Base-by-base conservation (phyloP, 2,888 invertebrate genomes). In the Gisinianus flammeolus region DNA sequence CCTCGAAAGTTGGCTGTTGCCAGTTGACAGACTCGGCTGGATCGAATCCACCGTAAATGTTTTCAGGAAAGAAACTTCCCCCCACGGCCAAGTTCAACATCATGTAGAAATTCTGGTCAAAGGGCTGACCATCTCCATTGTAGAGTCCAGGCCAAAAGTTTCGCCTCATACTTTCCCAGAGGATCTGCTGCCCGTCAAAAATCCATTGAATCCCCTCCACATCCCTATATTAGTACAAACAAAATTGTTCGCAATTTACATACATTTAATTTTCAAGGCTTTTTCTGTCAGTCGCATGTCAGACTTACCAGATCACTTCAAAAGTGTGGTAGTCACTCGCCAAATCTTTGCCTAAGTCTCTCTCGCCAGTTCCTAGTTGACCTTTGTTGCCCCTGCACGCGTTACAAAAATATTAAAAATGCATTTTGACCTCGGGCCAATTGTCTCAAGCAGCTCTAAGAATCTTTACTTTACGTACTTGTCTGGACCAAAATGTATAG, bases 61-160 rank as follows among this genome's bases (percentile, higher is more conserved):
- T n/a, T 31, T 58, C 70, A 0, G 75, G 77, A 31, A 81, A 81
- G 75, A 81, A 81, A 12, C 52, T 79, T 35, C 81, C 81, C n/a
- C 81, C 81, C 19, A 81, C 81, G 35, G 81, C 81, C 31, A 81
- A 67, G 30, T 81, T 81, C 2, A 81, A 22, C 8, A 81, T 79
- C 31, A 79, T 30, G 69, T 66, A 77, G 31, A 79, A 81, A 33
- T 62, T 67, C 30, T 56, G 54, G 68, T 81, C 79, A 67, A 79
- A 81, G 0, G 81, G 81, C 66, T 75, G 66, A 33, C 78, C 79
- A 72, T 78, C 73, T 6, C 3, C 16, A 52, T 26, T 76, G 70
- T 81, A 81, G 16, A 81, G 44, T 35, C 79, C 79, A 0, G 72
- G 68, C 81, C 78, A 78, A 73, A 81, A 79, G 73, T 78, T 81